phyloP scores from a whole-genome alignment of 2,888 invertebrate genomes.

The Pyrrhia umbra region DNA sequence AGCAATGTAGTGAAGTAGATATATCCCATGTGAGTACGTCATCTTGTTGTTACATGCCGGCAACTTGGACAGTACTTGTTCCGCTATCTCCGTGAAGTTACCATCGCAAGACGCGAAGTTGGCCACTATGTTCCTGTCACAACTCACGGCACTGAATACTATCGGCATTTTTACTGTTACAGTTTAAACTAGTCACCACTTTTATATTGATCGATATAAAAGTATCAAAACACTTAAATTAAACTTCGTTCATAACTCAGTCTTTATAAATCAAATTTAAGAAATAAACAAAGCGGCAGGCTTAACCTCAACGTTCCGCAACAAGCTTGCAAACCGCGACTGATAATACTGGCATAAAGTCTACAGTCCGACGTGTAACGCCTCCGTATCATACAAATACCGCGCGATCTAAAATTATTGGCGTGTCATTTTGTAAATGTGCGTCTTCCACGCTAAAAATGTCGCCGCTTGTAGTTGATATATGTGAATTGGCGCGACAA shows the following conservation, averaged over 20 bases:
- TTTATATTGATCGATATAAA: background rate
- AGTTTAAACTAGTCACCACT: slow-evolving; percentile 10
- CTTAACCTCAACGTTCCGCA: slow-evolving; percentile 23
- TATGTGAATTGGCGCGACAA: slow-evolving; percentile 71
- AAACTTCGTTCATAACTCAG: background rate
- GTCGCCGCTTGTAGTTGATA: slow-evolving; percentile 79
- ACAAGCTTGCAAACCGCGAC: slow-evolving; percentile 56
- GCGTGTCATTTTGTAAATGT: slow-evolving; percentile 70
- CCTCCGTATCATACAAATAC: slow-evolving; percentile 54
- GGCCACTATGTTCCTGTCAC: slow-evolving; percentile 94
- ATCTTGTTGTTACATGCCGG: slow-evolving; percentile 94
- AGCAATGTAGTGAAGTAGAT: slow-evolving; percentile 95
- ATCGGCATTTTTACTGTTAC: slow-evolving; percentile 93
- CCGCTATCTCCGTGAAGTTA: slow-evolving; percentile 97
- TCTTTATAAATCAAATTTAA: background rate
- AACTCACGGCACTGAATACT: slow-evolving; percentile 95
- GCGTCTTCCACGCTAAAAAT: slow-evolving; percentile 76
- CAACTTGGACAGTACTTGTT: slow-evolving; percentile 95
- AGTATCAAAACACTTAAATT: background rate
- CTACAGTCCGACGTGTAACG: slow-evolving; percentile 18
- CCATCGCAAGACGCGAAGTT: slow-evolving; percentile 97
- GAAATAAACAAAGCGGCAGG: background rate
- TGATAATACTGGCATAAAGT: slow-evolving; percentile 61
- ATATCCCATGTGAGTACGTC: slow-evolving; percentile 93
- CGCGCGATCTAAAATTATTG: slow-evolving; percentile 67